Percentiles rank a stretch among this genome's conserved stretches.
Conservation (phyloP, 2,797 vertebrate genomes). For the Netta rufina region DNA sequence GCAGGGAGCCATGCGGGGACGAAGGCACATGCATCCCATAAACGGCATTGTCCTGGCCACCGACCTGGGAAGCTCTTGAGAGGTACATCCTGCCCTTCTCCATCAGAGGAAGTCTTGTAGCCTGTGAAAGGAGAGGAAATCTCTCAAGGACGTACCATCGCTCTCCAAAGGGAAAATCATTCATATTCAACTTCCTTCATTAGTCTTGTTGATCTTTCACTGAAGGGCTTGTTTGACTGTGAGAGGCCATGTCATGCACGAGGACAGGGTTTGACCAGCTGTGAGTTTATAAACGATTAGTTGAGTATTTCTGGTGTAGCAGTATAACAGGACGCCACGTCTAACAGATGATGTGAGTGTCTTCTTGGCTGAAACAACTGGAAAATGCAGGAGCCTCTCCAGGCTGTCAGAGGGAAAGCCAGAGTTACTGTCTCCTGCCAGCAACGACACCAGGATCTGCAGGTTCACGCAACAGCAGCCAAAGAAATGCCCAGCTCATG, state of each 20-base stretch:
- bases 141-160: constrained; percentile 38
- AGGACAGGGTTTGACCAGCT: not conserved
- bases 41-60: not conserved
- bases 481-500: not conserved
- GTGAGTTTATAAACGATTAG: not conserved
- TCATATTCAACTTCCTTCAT: constrained; percentile 38
- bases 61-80: constrained; percentile 5
- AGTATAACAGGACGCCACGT: not conserved
- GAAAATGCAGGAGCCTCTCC: not conserved
- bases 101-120: constrained; percentile 53
- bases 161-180: constrained; percentile 18
- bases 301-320: not conserved
- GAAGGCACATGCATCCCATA: not conserved
- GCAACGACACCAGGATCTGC: not conserved
- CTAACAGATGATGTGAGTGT: not conserved
- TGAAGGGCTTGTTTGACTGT: not conserved
- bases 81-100: constrained; percentile 48
- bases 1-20: not conserved
- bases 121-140: constrained; percentile 48
- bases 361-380: not conserved
- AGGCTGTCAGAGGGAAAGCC: not conserved
- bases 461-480: not conserved
- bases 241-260: not conserved
- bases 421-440: not conserved
- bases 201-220: not conserved